Percentiles rank a stretch among this genome's conserved stretches.
phyloP scores from a whole-genome alignment of 2,113 vertebrate genomes.

The Thryonomys swinderianus region DNA sequence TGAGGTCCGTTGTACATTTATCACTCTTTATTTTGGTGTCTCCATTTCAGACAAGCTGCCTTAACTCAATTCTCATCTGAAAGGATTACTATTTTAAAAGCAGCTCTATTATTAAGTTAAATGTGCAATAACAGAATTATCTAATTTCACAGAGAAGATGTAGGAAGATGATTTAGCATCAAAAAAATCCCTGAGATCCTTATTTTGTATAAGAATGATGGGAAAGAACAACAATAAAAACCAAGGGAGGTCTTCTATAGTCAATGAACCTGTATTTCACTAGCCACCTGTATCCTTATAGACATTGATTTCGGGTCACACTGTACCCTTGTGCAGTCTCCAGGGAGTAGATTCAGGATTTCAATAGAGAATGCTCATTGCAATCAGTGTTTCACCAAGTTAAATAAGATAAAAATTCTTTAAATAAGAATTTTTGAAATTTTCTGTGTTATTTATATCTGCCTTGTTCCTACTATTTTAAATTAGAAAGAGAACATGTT shows the following conservation, averaged over 20 bases:
- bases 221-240: background rate
- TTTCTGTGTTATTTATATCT: background rate
- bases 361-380: background rate
- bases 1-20: background rate
- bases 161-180: background rate
- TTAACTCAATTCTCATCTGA: slow-evolving; percentile 63
- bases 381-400: background rate
- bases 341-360: background rate
- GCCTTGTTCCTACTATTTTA: background rate
- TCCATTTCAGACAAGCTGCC: slow-evolving; percentile 30
- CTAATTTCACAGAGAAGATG: slow-evolving; percentile 19
- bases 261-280: background rate
- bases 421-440: background rate
- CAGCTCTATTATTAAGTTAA: slow-evolving; percentile 40
- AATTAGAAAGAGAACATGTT: background rate
- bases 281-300: background rate
- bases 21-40: slow-evolving; percentile 47
- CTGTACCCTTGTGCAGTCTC: background rate
- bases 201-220: background rate
- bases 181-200: background rate
- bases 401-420: too few species aligned
- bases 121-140: slow-evolving; percentile 29
- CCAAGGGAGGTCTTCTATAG: background rate
- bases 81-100: slow-evolving; percentile 58
- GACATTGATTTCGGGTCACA: background rate